These are phyloP conservation scores for Oreochromis aureus DNA, from an alignment of 2,113 vertebrate species.

Conservation along the genomic window DNA sequence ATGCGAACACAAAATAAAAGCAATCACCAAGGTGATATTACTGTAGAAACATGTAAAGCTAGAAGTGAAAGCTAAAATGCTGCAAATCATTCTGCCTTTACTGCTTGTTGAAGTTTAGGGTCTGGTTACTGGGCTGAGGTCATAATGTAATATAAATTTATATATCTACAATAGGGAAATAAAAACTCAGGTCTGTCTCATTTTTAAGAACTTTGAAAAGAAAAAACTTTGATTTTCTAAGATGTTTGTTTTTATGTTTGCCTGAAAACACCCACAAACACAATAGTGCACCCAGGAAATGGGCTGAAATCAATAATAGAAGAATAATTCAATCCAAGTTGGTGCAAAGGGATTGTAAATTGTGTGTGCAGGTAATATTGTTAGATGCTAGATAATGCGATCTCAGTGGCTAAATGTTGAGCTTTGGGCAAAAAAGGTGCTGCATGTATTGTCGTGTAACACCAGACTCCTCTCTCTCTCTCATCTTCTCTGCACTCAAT, in stretches of 20 bases:
- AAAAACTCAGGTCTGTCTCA: too few species aligned
- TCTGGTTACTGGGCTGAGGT: too few species aligned
- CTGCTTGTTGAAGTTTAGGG: too few species aligned
- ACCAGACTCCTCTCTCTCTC: neutral
- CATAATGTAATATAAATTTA: too few species aligned
- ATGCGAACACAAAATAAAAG: rapidly evolving
- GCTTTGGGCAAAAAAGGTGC: neutral
- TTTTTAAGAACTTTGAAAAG: too few species aligned
- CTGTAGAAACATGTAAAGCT: neutral
- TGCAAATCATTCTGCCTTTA: too few species aligned
- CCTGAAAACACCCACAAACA: neutral
- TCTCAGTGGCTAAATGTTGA: neutral
- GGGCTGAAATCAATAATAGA: conserved; percentile 26
- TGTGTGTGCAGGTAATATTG: conserved; percentile 45
- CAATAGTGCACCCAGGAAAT: neutral
- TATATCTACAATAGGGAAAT: too few species aligned
- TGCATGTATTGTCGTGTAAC: neutral
- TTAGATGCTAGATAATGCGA: conserved; percentile 43
- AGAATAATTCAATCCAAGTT: conserved; percentile 17
- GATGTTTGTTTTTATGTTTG: neutral
- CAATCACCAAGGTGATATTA: neutral
- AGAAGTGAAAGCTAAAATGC: neutral
- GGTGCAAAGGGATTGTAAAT: conserved; percentile 29
- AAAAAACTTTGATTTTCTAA: neutral
- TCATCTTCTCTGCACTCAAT: neutral